These are phyloP conservation scores for Caerostris darwini DNA, from an alignment of 1,140 invertebrate species.

Conservation along the genomic window DNA sequence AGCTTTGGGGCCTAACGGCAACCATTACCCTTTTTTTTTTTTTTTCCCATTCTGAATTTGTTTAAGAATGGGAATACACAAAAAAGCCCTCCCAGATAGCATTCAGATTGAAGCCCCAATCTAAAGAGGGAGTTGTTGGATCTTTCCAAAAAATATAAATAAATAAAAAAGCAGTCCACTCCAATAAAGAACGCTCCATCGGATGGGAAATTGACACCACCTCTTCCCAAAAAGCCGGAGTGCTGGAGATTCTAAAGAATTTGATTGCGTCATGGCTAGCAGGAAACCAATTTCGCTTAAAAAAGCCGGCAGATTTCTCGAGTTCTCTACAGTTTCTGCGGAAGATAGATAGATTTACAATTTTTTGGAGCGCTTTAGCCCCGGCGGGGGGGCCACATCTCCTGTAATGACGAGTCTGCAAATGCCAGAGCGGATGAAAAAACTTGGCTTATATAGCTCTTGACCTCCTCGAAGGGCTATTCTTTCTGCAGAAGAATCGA, in stretches of 20 bases:
- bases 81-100: not conserved
- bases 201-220: slow-evolving; percentile 34
- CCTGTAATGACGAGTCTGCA: too few relatives aligned
- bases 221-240: not conserved
- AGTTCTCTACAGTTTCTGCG: too few relatives aligned
- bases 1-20: not conserved
- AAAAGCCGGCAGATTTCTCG: not conserved
- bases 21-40: too few relatives aligned
- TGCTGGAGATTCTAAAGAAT: not conserved
- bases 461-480: too few relatives aligned
- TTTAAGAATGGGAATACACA: slow-evolving; percentile 6
- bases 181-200: not conserved
- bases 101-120: slow-evolving; percentile 14
- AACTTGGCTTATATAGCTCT: too few relatives aligned
- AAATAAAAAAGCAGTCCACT: not conserved
- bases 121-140: not conserved
- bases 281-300: slow-evolving; percentile 16
- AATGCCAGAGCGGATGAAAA: too few relatives aligned
- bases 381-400: too few relatives aligned
- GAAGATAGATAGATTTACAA: too few relatives aligned
- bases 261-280: not conserved
- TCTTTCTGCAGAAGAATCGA: too few relatives aligned
- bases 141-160: not conserved
- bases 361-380: too few relatives aligned
- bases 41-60: not conserved